Base-by-base conservation (phyloP, 1,140 invertebrate species). In the Onthophagus taurus region DNA sequence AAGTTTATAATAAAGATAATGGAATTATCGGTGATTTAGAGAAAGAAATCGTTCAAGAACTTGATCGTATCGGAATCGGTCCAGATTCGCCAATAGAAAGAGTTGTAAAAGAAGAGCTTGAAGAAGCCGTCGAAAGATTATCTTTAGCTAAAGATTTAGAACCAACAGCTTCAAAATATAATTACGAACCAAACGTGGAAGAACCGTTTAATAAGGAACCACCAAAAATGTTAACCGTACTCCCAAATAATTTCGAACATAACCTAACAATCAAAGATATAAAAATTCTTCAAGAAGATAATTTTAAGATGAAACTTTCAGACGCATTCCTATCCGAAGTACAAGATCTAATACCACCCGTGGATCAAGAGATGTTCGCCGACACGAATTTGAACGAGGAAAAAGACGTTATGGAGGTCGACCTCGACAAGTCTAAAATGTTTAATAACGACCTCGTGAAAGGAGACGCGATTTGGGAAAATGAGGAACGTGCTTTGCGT, bases 281-380 rank as follows among this genome's bases (percentile, higher is more conserved):
- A 9, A 21, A 39, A 37, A 29, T 8, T 14, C 26, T 21, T 12
- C 8, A 12, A n/a, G 36, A 19, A n/a, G 29, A 36, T 11, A 18
- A 12, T 12, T 41, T 39, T 23, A 42, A 41, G 41, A 57, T 48
- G 36, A 71, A 68, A 58, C 67, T 72, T 48, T 56, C 59, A 24
- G 72, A 75, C 52, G 72, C 72, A 8, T 64, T 70, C 46, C 55
- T 75, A 42, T 75, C 72, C 9, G 66, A 65, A 48, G 69, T 61
- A 18, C 48, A 53, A 8, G 59, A 64, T 16, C 36, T 47, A 19
- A 44, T 60, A n/a, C 44, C 38, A 12, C 8, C 31, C 17, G 35
- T 42, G 6, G 41, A 47, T 8, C 35, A 47, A 36, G 44, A 53
- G 13, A 4, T 48, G 7, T 50, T 49, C 14, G 29, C 26, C 3